Base-by-base conservation (phyloP, 2,888 invertebrate species). In the Leistus spinibarbis region DNA sequence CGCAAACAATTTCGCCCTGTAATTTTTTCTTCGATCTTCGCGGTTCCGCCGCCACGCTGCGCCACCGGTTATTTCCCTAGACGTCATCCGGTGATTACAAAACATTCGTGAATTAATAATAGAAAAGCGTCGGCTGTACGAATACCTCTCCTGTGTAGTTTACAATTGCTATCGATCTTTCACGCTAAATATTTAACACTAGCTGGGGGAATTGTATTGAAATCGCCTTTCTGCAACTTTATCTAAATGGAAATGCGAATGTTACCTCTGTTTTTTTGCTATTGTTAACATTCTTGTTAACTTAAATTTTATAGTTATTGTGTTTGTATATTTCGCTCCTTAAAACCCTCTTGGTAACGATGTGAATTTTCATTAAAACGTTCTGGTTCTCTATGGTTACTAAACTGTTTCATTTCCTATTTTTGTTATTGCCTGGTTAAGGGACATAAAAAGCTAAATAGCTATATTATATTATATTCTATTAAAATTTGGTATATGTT, bases 41-140 rank as follows among this genome's bases (percentile, higher is more conserved):
- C 40, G 40, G n/a, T 10, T 27, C 54, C 65, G 19, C 24, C 9
- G n/a, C n/a, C n/a, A n/a, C n/a, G n/a, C n/a, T n/a, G 19, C 5
- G 53, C 70, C 70, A 17, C 16, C 66, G 13, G 73, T 68, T 75
- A 75, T 75, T 75, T 75, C 74, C 74, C 74, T 68, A 75, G 74
- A 75, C 74, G 69, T 75, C 68, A 69, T 56, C 69, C 54, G 54
- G 68, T 75, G 74, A 75, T 75, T 75, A 75, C 74, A 75, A 63
- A 75, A 75, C 74, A 69, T 69, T 75, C 68, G 63, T 75, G 74
- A 75, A 75, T 75, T 75, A 75, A 69, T 75, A 69, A 75, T 75
- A 63, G 22, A 67, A 73, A 40, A 54, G 67, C 54, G 24, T 17
- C 20, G 67, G 19, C 65, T 66, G 40, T 40, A n/a, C 60, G 53